Conservation (phyloP, 1,140 invertebrate genomes). For the Drosophila elegans region DNA sequence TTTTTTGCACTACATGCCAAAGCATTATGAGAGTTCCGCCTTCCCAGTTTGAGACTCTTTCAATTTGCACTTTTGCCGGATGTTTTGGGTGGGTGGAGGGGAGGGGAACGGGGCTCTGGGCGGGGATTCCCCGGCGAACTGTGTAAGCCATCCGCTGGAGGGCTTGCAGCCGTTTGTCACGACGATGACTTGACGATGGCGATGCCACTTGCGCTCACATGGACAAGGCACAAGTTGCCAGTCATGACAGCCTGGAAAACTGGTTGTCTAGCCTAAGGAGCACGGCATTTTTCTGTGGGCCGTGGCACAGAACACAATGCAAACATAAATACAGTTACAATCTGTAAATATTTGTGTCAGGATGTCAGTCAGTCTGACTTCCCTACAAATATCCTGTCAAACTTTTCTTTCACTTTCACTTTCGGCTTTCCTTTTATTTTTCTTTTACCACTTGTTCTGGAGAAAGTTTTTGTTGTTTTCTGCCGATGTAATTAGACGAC, state of each 20-base stretch:
- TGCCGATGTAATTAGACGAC: constrained; percentile 38
- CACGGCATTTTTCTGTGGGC: background rate
- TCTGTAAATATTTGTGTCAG: constrained; percentile 49
- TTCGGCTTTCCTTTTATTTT: background rate
- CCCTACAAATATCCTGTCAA: constrained; percentile 40
- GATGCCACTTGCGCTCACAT: constrained; percentile 38
- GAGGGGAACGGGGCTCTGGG: too few species aligned
- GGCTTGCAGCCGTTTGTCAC: constrained; percentile 38
- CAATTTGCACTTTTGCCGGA: constrained; percentile 35
- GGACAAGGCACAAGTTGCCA: constrained; percentile 25
- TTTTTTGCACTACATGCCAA: constrained; percentile 8
- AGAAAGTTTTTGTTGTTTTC: constrained; percentile 4
- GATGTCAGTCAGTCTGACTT: constrained; percentile 48
- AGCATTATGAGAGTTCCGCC: constrained; percentile 8
- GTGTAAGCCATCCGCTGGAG: constrained; percentile 4
- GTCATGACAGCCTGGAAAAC: constrained; percentile 13
- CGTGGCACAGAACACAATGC: constrained; percentile 1
- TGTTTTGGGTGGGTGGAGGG: background rate
- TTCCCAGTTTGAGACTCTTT: constrained; percentile 3
- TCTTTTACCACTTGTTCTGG: constrained; percentile 10
- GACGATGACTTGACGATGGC: constrained; percentile 40
- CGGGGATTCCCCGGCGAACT: constrained; percentile 8
- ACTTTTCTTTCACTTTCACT: constrained; percentile 13
- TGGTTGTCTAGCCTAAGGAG: constrained; percentile 18
- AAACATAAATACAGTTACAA: constrained; percentile 40